A percentile compares a stretch with the other conserved stretches of the same genome.
phyloP scores from a whole-genome alignment of 2,888 invertebrate genomes.

The Lithophane socia region DNA sequence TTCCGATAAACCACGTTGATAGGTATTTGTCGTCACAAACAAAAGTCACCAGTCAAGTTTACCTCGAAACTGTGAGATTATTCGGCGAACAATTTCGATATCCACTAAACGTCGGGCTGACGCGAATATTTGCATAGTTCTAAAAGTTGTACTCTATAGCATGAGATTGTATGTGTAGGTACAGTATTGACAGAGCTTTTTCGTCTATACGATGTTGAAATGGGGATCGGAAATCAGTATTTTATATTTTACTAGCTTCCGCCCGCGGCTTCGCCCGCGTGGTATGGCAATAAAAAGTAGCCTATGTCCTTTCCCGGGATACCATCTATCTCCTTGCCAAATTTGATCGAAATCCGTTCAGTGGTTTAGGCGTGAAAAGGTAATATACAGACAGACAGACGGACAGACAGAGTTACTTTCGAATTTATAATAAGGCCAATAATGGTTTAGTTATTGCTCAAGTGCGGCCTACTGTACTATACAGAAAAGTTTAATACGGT shows the following conservation, averaged over 20 bases:
- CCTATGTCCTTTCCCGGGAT: no score
- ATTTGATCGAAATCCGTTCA: no score
- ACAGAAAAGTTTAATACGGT: no score
- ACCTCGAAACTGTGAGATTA: slow-evolving; percentile 55
- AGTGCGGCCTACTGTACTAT: background rate
- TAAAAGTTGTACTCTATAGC: slow-evolving; percentile 33
- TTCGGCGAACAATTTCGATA: slow-evolving; percentile 71
- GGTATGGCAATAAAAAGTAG: no score
- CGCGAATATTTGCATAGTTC: slow-evolving; percentile 70
- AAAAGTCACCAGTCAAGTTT: slow-evolving; percentile 34
- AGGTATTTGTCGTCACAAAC: slow-evolving; percentile 20
- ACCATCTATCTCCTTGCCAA: no score
- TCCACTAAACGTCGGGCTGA: slow-evolving; percentile 48
- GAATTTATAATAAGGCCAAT: background rate
- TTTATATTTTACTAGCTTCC: background rate
- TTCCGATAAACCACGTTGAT: background rate
- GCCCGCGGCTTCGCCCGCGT: no score
- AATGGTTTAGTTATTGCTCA: background rate
- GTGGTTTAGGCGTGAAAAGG: no score
- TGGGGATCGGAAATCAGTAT: background rate
- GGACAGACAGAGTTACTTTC: no score
- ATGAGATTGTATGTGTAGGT: slow-evolving; percentile 8
- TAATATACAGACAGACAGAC: no score
- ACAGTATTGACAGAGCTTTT: slow-evolving; percentile 13
- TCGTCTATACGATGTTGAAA: background rate